Evolutionary conservation across 2,888 invertebrate species (phyloP).

Genomic region (Sesia apiformis): DNA sequence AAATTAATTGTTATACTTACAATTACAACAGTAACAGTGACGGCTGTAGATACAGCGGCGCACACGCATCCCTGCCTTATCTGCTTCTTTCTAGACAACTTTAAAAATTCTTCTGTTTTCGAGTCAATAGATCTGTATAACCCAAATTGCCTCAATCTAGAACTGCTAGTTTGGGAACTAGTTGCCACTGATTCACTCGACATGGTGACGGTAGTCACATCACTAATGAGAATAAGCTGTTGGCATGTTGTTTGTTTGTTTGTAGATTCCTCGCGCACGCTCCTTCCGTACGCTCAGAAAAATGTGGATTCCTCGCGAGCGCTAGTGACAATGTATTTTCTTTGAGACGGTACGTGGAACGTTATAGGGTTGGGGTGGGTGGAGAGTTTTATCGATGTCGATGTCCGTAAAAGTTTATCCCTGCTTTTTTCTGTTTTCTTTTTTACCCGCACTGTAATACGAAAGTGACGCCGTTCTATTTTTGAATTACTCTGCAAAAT

Average conservation of each 20-base stretch:
- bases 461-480: no score
- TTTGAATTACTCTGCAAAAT: no score
- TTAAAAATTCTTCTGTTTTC: constrained; percentile 57
- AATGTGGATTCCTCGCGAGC: constrained; percentile 43
- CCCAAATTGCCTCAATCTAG: constrained; percentile 51
- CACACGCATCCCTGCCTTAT: constrained; percentile 60
- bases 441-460: no score
- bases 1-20: constrained; percentile 49
- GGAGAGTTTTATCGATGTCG: no score
- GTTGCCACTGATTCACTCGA: constrained; percentile 47
- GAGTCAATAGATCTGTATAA: constrained; percentile 57
- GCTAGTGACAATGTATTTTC: constrained; percentile 39
- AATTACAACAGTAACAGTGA: constrained; percentile 61
- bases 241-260: constrained; percentile 14
- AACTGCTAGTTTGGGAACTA: constrained; percentile 16
- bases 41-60: constrained; percentile 55
- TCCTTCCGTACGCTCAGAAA: constrained; percentile 40
- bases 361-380: no score
- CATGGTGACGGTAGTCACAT: constrained; percentile 43
- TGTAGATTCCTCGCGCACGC: constrained; percentile 24
- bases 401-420: no score
- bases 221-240: constrained; percentile 20
- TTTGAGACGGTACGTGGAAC: constrained; percentile 30
- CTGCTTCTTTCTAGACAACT: constrained; percentile 51
- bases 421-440: no score